Conservation (phyloP, 2,113 vertebrate genomes). For the Sinocyclocheilus anophthalmus region DNA sequence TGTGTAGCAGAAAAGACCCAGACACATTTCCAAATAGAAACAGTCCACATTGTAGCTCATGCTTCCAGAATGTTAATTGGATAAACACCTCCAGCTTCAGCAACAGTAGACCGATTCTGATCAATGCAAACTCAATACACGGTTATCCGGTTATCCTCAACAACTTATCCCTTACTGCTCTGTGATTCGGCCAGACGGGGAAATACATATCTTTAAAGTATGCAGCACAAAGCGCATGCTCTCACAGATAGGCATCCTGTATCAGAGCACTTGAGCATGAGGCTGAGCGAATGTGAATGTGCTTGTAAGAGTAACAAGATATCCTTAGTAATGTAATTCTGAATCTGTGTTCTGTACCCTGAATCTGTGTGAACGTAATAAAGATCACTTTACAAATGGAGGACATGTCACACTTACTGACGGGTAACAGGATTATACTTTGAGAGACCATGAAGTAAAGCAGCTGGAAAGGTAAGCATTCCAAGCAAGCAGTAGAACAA, state of each 20-base stretch:
- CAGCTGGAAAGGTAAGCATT: background rate
- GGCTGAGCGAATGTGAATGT: background rate
- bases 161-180: background rate
- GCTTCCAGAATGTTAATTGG: background rate
- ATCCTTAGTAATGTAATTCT: constrained; percentile 46
- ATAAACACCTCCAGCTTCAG: background rate
- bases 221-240: background rate
- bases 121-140: constrained; percentile 36
- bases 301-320: constrained; percentile 20
- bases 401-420: constrained; percentile 13
- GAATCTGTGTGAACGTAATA: constrained; percentile 38
- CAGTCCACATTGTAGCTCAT: background rate
- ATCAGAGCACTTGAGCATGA: background rate
- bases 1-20: background rate
- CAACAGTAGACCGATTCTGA: background rate
- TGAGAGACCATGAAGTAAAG: background rate
- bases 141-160: no score
- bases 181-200: background rate
- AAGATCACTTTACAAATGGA: constrained; percentile 41
- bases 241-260: background rate
- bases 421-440: constrained; percentile 13
- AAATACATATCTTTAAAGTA: background rate
- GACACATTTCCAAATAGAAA: background rate
- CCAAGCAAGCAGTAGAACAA: background rate
- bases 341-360: constrained; percentile 1